A percentile compares a stretch with the other conserved stretches of the same genome.
phyloP scores from a whole-genome alignment of 2,113 vertebrate genomes.

The Amblyornis subalaris region DNA sequence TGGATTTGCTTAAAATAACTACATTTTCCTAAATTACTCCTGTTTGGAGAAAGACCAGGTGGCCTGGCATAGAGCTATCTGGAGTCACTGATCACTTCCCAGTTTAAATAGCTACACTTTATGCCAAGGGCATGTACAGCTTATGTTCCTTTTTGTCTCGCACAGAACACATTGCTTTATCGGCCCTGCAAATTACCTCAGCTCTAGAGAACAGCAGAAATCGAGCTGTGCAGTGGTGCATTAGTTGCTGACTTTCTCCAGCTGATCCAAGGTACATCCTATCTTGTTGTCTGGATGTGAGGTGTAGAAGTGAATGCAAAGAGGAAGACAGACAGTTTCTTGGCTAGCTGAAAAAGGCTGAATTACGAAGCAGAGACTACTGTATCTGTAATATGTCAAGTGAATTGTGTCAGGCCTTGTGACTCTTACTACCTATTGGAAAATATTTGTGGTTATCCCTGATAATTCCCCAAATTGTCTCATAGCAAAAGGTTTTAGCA shows the following conservation, averaged over 20 bases:
- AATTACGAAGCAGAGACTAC: not conserved
- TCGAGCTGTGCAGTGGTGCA: not conserved
- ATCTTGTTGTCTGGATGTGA: not conserved
- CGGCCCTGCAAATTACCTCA: not conserved
- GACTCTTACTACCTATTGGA: not conserved
- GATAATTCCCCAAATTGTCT: not conserved
- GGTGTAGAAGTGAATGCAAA: not conserved
- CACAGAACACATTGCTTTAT: not conserved
- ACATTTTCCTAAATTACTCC: not conserved
- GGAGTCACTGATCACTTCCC: not conserved
- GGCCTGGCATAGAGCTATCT: not conserved
- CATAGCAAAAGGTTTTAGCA: not conserved
- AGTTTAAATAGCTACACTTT: not conserved
- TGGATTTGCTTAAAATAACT: not conserved
- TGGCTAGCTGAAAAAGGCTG: not conserved
- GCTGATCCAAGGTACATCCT: not conserved
- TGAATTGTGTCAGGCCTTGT: not conserved
- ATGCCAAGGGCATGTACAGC: not conserved
- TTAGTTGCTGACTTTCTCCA: not conserved
- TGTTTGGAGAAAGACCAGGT: not conserved
- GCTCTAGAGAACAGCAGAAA: not conserved
- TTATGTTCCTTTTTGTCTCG: not conserved
- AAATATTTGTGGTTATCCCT: not conserved
- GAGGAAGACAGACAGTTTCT: not conserved
- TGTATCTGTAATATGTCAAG: not conserved